Percentiles rank a stretch among this genome's conserved stretches.
phyloP scores from a whole-genome alignment of 2,113 vertebrate species.

The Amphiprion percula region DNA sequence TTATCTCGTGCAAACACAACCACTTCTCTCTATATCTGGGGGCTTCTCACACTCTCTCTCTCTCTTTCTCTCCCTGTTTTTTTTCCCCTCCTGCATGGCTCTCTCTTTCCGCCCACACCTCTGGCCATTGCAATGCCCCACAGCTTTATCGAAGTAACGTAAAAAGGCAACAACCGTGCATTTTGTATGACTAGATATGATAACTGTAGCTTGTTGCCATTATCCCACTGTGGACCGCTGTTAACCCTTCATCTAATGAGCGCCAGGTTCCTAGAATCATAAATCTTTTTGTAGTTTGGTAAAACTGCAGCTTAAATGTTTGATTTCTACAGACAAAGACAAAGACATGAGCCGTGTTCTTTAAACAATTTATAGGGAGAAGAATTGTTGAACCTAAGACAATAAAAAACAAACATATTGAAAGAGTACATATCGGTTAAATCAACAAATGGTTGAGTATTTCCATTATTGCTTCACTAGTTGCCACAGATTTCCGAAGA shows the following conservation, averaged over 20 bases:
- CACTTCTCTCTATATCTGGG: slow-evolving; percentile 75
- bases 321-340: neutral
- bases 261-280: slow-evolving; percentile 3
- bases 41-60: slow-evolving; percentile 69
- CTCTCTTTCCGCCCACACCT: slow-evolving; percentile 60
- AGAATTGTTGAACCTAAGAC: neutral
- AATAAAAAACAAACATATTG: slow-evolving; percentile 6
- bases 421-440: neutral
- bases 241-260: slow-evolving; percentile 52
- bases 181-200: slow-evolving; percentile 66
- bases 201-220: slow-evolving; percentile 58
- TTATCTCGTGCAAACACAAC: slow-evolving; percentile 86
- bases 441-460: slow-evolving; percentile 24
- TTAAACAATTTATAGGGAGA: neutral
- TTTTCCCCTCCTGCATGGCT: slow-evolving; percentile 12
- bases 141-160: slow-evolving; percentile 67
- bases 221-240: slow-evolving; percentile 33
- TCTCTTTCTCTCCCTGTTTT: slow-evolving; percentile 37
- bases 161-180: slow-evolving; percentile 58
- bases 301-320: slow-evolving; percentile 3
- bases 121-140: slow-evolving; percentile 54
- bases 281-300: slow-evolving; percentile 7
- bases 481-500: neutral
- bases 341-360: neutral
- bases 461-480: neutral